Evolutionary conservation across 2,888 invertebrate species (phyloP).

Genomic region (Drosophila austrosaltans): DNA sequence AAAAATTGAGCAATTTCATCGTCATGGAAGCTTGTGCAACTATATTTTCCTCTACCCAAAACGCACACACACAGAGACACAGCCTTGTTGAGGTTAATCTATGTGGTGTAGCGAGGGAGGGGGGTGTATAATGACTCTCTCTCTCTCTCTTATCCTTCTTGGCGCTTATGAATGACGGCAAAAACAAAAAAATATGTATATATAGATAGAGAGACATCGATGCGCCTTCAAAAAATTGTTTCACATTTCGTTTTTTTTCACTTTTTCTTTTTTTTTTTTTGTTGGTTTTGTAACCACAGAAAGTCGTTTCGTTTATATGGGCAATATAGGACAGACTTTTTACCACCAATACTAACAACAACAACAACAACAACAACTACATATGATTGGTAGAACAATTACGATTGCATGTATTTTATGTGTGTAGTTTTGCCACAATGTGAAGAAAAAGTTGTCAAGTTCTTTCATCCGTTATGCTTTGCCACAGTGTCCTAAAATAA

Average conservation of each 20-base stretch:
- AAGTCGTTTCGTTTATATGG: constrained; percentile 48
- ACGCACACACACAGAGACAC: not conserved
- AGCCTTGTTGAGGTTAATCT: constrained; percentile 50
- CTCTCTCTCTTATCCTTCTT: not conserved
- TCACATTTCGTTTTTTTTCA: constrained; percentile 20
- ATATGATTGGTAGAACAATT: constrained; percentile 41
- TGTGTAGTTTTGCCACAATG: constrained; percentile 47
- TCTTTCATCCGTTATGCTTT: not conserved
- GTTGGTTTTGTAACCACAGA: constrained; percentile 45
- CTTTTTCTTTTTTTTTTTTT: constrained; percentile 25
- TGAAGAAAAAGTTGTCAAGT: constrained; percentile 55
- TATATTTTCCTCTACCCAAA: constrained; percentile 4
- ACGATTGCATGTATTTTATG: constrained; percentile 42
- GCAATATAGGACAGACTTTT: constrained; percentile 53
- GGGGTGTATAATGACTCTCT: not conserved
- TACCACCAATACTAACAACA: constrained; percentile 32
- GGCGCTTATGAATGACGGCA: constrained; percentile 56
- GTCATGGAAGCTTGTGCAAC: constrained; percentile 21
- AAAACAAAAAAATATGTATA: constrained; percentile 15
- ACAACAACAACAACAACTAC: constrained; percentile 24
- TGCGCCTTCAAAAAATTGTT: constrained; percentile 59
- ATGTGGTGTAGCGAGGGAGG: constrained; percentile 1
- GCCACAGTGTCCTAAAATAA: constrained; percentile 7
- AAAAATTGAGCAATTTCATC: constrained; percentile 51
- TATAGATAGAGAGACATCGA: constrained; percentile 54